phyloP scores from a whole-genome alignment of 2,888 invertebrate genomes.

The Formica aserva region DNA sequence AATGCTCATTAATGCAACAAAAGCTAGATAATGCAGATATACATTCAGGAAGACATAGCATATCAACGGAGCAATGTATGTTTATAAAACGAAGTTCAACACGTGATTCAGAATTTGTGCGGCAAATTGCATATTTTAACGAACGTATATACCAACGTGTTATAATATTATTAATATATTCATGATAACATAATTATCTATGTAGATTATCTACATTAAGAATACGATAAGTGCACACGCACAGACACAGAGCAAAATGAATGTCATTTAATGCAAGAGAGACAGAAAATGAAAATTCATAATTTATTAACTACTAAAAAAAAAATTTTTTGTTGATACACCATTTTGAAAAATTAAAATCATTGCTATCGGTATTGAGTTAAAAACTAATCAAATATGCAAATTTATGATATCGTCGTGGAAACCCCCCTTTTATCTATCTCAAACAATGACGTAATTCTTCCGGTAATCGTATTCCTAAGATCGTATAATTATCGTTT shows the following conservation, averaged over 20 bases:
- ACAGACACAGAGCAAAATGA: not conserved
- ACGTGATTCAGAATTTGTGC: not conserved
- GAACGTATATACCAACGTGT: not conserved
- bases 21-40: slow-evolving; percentile 1
- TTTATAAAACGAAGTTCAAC: slow-evolving; percentile 15
- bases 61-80: not conserved
- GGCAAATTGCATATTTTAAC: not conserved
- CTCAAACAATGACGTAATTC: not conserved
- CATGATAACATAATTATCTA: not conserved
- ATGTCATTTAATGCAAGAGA: not conserved
- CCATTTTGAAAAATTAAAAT: not conserved
- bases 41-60: not conserved
- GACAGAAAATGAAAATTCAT: not conserved
- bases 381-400: not conserved
- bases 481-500: not conserved
- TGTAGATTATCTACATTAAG: not conserved
- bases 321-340: not conserved
- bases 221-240: not conserved
- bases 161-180: slow-evolving; percentile 25
- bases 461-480: not conserved
- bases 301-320: not conserved
- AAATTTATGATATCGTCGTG: not conserved
- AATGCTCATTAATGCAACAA: slow-evolving; percentile 31
- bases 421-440: not conserved
- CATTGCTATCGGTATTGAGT: not conserved